Evolutionary conservation across 2,113 vertebrate genomes (phyloP), one percentile per base, ranked within the genome.

Genomic region (Phalacrocorax brasilianus): DNA sequence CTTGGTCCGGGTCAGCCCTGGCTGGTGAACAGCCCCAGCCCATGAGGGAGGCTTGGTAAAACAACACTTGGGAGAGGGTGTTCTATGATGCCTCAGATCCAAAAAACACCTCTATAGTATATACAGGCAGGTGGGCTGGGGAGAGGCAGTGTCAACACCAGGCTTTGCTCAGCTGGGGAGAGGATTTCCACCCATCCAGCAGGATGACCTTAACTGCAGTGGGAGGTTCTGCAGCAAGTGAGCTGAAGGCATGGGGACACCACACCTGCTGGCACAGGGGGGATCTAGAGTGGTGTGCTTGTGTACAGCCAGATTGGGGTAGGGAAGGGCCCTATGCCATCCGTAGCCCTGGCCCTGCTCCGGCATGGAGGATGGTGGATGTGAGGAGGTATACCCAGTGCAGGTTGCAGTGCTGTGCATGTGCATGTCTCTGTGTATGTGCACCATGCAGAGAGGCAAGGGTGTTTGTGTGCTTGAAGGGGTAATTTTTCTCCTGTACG

Each of bases 101-200:
- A 26, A 12, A 73, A 20, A 19, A 5, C 59, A 33, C 21, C 21
- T 58, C 66, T 32, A 9, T 7, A 32, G 28, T 5, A 6, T 23
- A 8, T 40, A 45, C 32, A 45, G 42, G 30, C 59, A 78, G 66
- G 59, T 1, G 4, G 38, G 9, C 28, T 70, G 62, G 15, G 26
- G 28, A 68, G 55, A 70, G 1, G 9, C 0, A 2, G 35, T 22
- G 47, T 67, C 23, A 52, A 27, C 5, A 13, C n/a, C 40, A 21
- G 47, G 23, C 65, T 68, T 45, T 35, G 61, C 28, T 62, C 42
- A 23, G 20, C 26, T 84, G 28, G 61, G 40, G 42, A 81, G 32
- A 56, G 70, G 44, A 71, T 42, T 28, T 49, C 76, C 83, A 55
- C 42, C 49, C 24, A 17, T 26, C 27, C 1, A 3, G 26, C 30